These are phyloP conservation scores for Apocheima hispidaria DNA, from an alignment of 2,888 invertebrate genomes.

Conservation along the genomic window DNA sequence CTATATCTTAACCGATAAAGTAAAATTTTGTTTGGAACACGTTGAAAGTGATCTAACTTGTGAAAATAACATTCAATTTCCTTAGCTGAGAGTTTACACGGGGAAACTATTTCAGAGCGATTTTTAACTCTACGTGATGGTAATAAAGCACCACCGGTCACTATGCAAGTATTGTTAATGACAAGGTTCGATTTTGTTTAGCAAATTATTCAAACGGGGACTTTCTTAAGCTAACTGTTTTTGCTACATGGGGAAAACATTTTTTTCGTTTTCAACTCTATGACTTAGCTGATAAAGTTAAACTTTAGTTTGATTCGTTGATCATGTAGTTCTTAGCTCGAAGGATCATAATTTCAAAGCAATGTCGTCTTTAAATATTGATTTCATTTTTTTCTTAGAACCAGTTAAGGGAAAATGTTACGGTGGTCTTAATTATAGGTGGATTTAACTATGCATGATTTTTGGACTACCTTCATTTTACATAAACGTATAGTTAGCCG, in stretches of 20 bases:
- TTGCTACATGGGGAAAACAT: not conserved
- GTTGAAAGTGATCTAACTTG: too few species aligned
- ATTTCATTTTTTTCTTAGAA: not conserved
- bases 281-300: too few species aligned
- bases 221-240: not conserved
- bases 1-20: not conserved
- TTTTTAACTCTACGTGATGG: too few species aligned
- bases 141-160: too few species aligned
- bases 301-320: not conserved
- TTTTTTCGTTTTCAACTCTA: not conserved
- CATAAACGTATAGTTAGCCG: not conserved
- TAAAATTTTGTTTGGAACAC: too few species aligned
- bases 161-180: too few species aligned
- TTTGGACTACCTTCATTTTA: conserved; percentile 17
- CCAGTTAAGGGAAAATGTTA: not conserved
- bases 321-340: not conserved
- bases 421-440: not conserved
- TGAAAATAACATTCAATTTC: too few species aligned
- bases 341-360: not conserved
- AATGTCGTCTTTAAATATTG: not conserved
- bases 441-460: conserved; percentile 12
- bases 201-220: too few species aligned
- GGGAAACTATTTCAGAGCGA: too few species aligned
- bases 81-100: too few species aligned
- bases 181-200: too few species aligned